Conservation (phyloP, 2,888 invertebrate species). For the Nezara viridula region DNA sequence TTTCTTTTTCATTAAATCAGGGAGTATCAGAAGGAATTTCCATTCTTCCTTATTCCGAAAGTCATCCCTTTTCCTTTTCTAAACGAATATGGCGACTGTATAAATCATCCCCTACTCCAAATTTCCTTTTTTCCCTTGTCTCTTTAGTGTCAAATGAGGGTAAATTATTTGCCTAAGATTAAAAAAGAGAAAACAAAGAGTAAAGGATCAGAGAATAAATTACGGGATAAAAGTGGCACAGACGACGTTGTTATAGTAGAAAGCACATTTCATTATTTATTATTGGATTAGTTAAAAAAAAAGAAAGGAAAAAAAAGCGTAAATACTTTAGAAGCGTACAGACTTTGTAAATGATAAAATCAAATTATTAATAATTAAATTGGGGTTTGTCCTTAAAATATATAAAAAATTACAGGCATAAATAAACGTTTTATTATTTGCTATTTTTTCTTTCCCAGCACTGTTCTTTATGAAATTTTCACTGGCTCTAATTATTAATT, state of each 20-base stretch:
- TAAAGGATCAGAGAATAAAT: not conserved
- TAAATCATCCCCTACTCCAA: not conserved
- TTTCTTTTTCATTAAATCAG: constrained; percentile 23
- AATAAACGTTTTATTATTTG: too few species aligned
- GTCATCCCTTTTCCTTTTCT: constrained; percentile 16
- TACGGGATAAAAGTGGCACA: not conserved
- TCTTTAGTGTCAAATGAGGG: constrained; percentile 22
- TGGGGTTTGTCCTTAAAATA: not conserved
- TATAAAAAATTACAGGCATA: not conserved
- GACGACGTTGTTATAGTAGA: not conserved
- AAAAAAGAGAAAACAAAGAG: not conserved
- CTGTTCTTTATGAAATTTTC: too few species aligned
- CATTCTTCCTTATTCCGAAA: constrained; percentile 17
- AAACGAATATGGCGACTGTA: constrained; percentile 23
- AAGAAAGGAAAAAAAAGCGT: not conserved
- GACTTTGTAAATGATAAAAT: not conserved
- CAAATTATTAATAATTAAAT: not conserved
- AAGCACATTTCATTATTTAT: not conserved
- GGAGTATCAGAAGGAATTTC: constrained; percentile 13
- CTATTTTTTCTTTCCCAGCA: too few species aligned
- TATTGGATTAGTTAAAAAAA: not conserved
- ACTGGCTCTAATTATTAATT: too few species aligned
- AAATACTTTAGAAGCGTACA: not conserved
- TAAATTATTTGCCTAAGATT: constrained; percentile 21
- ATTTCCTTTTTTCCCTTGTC: constrained; percentile 4